Evolutionary conservation across 2,888 invertebrate genomes (phyloP).

Genomic region (Entomobrya proxima): DNA sequence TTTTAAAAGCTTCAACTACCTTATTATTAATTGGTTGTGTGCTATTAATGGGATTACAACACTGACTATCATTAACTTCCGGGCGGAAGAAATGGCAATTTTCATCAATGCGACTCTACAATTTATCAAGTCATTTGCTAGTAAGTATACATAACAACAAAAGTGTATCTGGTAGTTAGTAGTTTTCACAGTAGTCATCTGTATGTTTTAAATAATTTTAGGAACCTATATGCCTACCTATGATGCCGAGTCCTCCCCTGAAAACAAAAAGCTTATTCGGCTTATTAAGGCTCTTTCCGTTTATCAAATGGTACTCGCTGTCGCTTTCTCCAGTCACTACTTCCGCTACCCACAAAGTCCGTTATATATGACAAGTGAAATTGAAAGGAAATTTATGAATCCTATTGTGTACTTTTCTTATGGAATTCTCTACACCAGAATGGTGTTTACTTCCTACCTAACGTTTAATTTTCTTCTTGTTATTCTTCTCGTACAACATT

Average conservation of each 20-base stretch:
- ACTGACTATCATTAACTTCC: not conserved
- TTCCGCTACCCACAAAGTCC: slow-evolving; percentile 28
- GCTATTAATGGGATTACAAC: not conserved
- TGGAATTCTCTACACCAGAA: not conserved
- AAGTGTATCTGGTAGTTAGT: not conserved
- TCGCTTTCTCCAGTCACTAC: slow-evolving; percentile 19
- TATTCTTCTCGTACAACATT: not conserved
- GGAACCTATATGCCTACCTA: slow-evolving; percentile 29
- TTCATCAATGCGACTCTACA: slow-evolving; percentile 13
- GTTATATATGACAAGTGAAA: slow-evolving; percentile 24
- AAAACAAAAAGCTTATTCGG: slow-evolving; percentile 26
- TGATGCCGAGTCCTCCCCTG: slow-evolving; percentile 8
- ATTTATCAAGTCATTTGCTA: slow-evolving; percentile 25
- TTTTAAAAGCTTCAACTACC: slow-evolving; percentile 43
- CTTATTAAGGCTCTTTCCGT: not conserved
- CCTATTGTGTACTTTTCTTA: slow-evolving; percentile 30
- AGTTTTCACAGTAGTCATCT: no score
- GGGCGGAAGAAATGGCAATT: not conserved
- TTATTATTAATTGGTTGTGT: slow-evolving; percentile 42
- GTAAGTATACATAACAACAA: not conserved
- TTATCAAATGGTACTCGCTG: not conserved
- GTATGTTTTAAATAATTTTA: not conserved
- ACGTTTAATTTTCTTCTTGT: not conserved
- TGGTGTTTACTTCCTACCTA: not conserved
- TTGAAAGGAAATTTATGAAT: slow-evolving; percentile 33